Conservation (phyloP, 2,113 vertebrate genomes). For the Lamprotornis superbus region DNA sequence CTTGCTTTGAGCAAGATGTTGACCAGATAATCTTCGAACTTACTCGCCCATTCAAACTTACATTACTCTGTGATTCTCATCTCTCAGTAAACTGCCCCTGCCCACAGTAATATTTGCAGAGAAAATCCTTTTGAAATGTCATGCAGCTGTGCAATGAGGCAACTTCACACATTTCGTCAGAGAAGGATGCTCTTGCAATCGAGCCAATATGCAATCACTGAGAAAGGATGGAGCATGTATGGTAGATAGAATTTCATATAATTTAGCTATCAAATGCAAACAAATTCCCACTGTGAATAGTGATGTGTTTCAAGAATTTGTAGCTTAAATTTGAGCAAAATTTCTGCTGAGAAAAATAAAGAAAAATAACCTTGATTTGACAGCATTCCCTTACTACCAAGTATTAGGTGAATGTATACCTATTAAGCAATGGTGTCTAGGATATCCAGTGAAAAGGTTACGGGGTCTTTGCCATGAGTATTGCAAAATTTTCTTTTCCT, state of each 20-base stretch:
- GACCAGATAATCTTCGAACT: background rate
- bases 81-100: background rate
- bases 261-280: background rate
- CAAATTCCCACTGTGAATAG: background rate
- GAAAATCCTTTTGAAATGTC: background rate
- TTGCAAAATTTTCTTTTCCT: background rate
- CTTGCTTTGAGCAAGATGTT: background rate
- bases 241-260: background rate
- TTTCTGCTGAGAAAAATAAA: background rate
- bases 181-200: background rate
- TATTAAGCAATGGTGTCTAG: background rate
- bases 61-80: background rate
- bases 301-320: background rate
- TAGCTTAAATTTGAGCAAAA: background rate
- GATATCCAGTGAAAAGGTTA: background rate
- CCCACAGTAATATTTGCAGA: background rate
- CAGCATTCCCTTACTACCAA: background rate
- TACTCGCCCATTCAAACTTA: background rate
- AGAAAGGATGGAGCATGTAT: background rate
- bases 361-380: background rate
- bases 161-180: background rate
- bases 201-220: background rate
- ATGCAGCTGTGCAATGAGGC: rapidly evolving
- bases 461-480: rapidly evolving
- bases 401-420: background rate